Evolutionary conservation across 2,113 vertebrate genomes (phyloP), one percentile per base, ranked within the genome.

Genomic region (Carettochelys insculpta): DNA sequence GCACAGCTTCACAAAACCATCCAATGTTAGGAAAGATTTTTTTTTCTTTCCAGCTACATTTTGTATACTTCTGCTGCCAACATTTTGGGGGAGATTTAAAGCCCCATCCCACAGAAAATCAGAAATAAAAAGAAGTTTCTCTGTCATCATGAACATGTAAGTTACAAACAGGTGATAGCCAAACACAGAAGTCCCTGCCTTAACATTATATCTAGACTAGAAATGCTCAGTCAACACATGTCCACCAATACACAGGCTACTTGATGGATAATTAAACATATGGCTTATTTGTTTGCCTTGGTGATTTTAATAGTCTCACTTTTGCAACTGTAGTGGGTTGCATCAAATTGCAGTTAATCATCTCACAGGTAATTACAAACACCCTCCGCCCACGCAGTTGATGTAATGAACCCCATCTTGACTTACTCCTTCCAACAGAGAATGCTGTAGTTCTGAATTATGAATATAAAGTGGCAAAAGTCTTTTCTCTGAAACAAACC

Each of bases 231-330:
- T 81, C 73, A 84, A 20, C 24, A 86, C 5, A 22, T 29, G 90
- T 86, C 83, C 82, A n/a, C 13, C 84, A 50, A 20, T 82, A 53
- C 4, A 90, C 1, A 19, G 78, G 0, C 0, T 78, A 25, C 14
- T 2, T 92, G 93, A 91, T 78, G 85, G 80, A 83, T 92, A 91
- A 77, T 31, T n/a, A 80, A 91, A 52, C 91, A 96, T 94, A 92
- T 83, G 92, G 80, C 80, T 83, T 83, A 79, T 96, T 96, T 93
- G 45, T 94, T 92, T 93, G 77, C 41, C 81, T 94, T 19, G 29
- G 77, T 90, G 88, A 89, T 87, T 94, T 95, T 94, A 95, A 87
- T 93, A 79, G 87, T 92, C 88, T 94, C 85, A 81, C 29, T 91
- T 96, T 90, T 92, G 80, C 80, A 89, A 92, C 90, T 93, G 85